A percentile compares a stretch with the other conserved stretches of the same genome.
phyloP scores from a whole-genome alignment of 2,888 invertebrate species.

The Callosobruchus maculatus region DNA sequence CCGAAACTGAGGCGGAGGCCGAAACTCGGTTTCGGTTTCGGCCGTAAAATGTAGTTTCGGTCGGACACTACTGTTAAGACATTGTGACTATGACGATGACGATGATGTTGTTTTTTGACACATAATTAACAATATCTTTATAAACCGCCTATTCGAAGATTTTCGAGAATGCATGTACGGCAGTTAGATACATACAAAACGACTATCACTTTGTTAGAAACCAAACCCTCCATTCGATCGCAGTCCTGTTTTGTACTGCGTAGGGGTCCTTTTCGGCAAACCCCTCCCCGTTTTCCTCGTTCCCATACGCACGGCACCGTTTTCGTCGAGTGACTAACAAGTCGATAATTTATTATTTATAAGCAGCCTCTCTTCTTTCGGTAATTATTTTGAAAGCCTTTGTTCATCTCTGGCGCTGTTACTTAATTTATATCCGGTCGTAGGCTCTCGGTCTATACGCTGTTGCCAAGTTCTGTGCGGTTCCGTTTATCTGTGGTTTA shows the following conservation, averaged over 20 bases:
- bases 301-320: neutral
- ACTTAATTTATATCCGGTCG: constrained; percentile 34
- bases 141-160: no score
- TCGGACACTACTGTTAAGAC: no score
- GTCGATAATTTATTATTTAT: constrained; percentile 41
- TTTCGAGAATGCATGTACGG: neutral
- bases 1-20: no score
- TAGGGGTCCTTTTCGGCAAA: neutral
- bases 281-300: neutral
- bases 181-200: neutral
- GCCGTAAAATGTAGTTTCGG: no score
- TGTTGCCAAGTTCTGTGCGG: neutral
- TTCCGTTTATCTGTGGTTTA: no score
- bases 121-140: no score
- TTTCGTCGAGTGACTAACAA: constrained; percentile 41
- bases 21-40: no score
- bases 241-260: neutral
- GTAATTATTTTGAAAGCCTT: constrained; percentile 43
- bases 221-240: neutral
- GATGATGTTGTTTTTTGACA: no score
- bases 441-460: neutral
- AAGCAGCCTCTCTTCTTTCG: constrained; percentile 35
- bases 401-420: constrained; percentile 35
- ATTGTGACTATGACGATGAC: no score
- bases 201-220: no score